Evolutionary conservation across 2,797 vertebrate species (phyloP), one percentile per base, ranked within the genome.

Genomic region (Sandelia bainsii): DNA sequence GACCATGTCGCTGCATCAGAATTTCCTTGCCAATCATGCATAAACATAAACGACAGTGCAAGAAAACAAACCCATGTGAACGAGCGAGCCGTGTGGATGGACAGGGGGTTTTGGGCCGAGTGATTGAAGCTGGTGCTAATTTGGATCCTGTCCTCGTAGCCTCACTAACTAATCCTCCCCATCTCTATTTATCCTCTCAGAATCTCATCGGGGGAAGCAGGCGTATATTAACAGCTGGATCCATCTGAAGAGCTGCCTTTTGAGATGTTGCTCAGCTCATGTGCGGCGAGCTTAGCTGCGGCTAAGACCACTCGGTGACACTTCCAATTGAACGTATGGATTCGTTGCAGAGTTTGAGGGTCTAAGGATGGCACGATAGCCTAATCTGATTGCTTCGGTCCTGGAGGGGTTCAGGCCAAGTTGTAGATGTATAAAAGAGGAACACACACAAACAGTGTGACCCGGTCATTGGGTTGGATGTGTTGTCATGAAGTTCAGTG

Each of bases 171-270:
- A 95, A 94, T 94, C 94, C 92, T 83, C 81, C 87, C 89, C 81
- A 92, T 93, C 89, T 93, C 90, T 89, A 87, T 90, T 92, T 90
- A 89, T 93, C 91, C 88, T 84, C 88, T 89, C 88, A 83, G 77
- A 88, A 93, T 93, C 91, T 93, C 89, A 91, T 93, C 73, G 80
- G 84, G 86, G 81, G 76, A 83, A 83, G 82, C 82, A 73, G 72
- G 75, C 86, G 58, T 84, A 87, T 82, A 90, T 90, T 89, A 91
- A 87, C 87, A 92, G 88, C 77, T 72, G 84, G 79, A 77, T 81
- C 72, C 73, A 86, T 92, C 91, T 92, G 84, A 92, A 91, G 87
- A 77, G 78, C 81, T 85, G 79, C 76, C 79, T 87, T 90, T 90
- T 90, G 83, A 92, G 92, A 91, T 40, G 81, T 85, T 32, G 74